Evolutionary conservation across 2,113 vertebrate genomes (phyloP), one percentile per base, ranked within the genome.

Genomic region (Polypterus bichir): DNA sequence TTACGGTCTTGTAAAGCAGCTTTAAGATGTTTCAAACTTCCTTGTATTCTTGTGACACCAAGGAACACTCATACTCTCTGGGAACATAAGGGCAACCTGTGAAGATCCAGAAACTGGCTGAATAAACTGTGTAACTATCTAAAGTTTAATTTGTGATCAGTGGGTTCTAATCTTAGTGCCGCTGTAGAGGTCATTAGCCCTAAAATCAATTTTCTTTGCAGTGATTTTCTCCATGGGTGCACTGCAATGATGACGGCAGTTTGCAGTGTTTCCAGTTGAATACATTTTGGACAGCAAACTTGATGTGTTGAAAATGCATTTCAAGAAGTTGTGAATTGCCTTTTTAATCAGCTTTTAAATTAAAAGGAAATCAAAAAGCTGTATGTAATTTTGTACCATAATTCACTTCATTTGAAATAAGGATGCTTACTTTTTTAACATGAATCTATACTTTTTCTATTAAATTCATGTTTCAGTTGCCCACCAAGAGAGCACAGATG

Each of bases 141-240:
- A 68, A 64, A 69, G 49, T 70, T 67, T 68, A 67, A 72, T 76
- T 44, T 71, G 62, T 62, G 68, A 53, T 65, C 57, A 75, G 61
- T 61, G 64, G 63, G 68, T 60, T 69, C 65, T 57, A 63, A 65
- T 54, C 59, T 47, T 61, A 65, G 46, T 68, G 59, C 62, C 76
- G 49, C 75, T 69, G 69, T 54, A 46, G 49, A 64, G 73, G 73
- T 80, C 63, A 63, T 53, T 74, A 79, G 81, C 73, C 71, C 73
- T 74, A 70, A 83, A 84, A 88, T 86, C 80, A 81, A 74, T 86
- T 84, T 76, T 86, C 67, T 51, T 66, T 59, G 68, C 71, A 71
- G 69, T 78, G 76, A 79, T 83, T 91, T 88, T 90, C 78, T 74
- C 64, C 80, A 79, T 80, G 77, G 64, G 76, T 83, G 74, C 72